phyloP scores from a whole-genome alignment of 2,113 vertebrate species.

The Oreocharis arfaki region DNA sequence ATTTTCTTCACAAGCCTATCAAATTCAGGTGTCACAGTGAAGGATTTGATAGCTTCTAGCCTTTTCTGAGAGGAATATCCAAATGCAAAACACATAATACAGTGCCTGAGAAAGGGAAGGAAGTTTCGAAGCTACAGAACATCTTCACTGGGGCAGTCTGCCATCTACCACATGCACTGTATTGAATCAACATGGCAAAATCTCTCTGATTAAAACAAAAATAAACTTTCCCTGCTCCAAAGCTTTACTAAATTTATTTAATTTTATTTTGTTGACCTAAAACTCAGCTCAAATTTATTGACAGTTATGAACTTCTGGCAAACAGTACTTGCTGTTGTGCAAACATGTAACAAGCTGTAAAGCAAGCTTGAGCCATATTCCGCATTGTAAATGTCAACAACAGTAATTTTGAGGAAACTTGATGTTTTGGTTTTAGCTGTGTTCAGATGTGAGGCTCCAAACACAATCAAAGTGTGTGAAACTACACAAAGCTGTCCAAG shows the following conservation, averaged over 20 bases:
- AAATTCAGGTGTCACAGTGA: background rate
- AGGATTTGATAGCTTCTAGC: background rate
- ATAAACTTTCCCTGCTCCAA: background rate
- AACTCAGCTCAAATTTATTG: background rate
- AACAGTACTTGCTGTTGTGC: background rate
- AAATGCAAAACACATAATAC: background rate
- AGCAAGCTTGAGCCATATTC: background rate
- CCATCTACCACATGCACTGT: background rate
- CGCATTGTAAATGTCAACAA: background rate
- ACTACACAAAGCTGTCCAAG: background rate
- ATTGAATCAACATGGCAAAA: background rate
- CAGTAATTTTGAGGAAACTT: background rate
- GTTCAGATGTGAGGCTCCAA: background rate
- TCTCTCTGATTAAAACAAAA: background rate
- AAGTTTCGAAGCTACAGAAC: background rate
- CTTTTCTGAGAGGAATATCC: background rate
- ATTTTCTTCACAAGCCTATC: background rate
- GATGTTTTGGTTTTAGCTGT: background rate
- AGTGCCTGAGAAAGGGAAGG: background rate
- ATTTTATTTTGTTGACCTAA: background rate
- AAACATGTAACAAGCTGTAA: background rate
- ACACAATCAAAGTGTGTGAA: background rate
- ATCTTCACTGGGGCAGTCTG: background rate
- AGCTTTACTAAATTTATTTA: background rate
- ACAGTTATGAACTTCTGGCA: background rate